These are phyloP conservation scores for Volucella inanis DNA, from an alignment of 2,888 invertebrate genomes.

Conservation along the genomic window DNA sequence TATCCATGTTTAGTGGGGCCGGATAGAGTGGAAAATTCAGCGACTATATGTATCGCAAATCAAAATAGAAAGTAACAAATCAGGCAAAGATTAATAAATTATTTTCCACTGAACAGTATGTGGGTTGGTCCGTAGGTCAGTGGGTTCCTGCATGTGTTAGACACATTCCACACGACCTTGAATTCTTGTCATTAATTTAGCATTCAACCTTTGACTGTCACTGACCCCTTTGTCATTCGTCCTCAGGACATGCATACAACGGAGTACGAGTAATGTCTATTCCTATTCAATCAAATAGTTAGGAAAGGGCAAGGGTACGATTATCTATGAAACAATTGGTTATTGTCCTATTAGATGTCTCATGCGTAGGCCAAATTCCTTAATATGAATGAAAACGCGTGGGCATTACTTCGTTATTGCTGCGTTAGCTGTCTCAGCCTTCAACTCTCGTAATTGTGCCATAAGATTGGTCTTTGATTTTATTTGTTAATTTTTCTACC, in stretches of 20 bases:
- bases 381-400: conserved; percentile 8
- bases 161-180: background rate
- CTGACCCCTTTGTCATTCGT: conserved; percentile 2
- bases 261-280: background rate
- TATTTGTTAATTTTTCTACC: background rate
- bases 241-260: conserved; percentile 6
- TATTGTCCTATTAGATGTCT: conserved; percentile 15
- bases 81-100: conserved; percentile 27
- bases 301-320: no score
- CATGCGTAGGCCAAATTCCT: conserved; percentile 29
- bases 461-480: background rate
- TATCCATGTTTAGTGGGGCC: background rate
- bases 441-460: conserved; percentile 1
- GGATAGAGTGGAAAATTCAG: background rate
- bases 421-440: background rate
- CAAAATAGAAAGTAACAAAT: background rate
- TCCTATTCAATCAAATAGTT: no score
- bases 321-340: no score
- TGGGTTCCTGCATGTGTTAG: no score
- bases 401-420: background rate
- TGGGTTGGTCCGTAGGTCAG: background rate
- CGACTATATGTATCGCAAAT: background rate
- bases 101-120: background rate
- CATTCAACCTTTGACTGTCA: conserved; percentile 20
- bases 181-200: background rate